Evolutionary conservation across 1,140 invertebrate species (phyloP).

Genomic region (Acyrthosiphon pisum): DNA sequence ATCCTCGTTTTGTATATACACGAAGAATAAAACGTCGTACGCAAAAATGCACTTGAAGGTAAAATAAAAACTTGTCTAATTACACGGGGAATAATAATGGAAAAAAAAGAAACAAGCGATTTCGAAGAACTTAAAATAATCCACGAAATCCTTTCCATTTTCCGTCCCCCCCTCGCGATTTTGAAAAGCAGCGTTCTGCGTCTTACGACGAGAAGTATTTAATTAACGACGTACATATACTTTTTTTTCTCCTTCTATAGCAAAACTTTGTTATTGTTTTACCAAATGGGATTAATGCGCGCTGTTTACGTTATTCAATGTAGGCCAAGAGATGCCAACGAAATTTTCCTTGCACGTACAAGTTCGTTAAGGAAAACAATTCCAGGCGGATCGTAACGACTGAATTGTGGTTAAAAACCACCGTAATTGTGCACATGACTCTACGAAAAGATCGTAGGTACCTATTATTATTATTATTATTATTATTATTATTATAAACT

Average conservation of each 20-base stretch:
- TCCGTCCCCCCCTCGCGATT: not conserved
- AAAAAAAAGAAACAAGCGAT: not conserved
- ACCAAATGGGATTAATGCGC: constrained; percentile 17
- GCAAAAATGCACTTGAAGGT: not conserved
- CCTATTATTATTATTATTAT: no score
- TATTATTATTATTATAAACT: not conserved
- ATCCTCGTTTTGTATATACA: not conserved
- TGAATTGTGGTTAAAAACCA: not conserved
- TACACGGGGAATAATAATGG: not conserved
- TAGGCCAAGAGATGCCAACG: not conserved
- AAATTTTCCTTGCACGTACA: constrained; percentile 20
- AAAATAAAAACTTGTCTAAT: constrained; percentile 4
- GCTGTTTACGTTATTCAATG: not conserved
- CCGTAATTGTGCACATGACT: not conserved
- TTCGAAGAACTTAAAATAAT: not conserved
- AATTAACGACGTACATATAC: not conserved
- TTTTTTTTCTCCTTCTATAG: not conserved
- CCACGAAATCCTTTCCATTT: not conserved
- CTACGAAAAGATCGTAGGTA: not conserved
- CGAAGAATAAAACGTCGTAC: not conserved
- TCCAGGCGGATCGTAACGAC: not conserved
- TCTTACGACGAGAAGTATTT: constrained; percentile 11
- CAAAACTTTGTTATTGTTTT: constrained; percentile 20
- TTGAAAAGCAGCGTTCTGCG: not conserved
- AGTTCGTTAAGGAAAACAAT: constrained; percentile 25